These are phyloP conservation scores for Rhamphomyia laevipes DNA, from an alignment of 2,888 invertebrate genomes.

Conservation along the genomic window DNA sequence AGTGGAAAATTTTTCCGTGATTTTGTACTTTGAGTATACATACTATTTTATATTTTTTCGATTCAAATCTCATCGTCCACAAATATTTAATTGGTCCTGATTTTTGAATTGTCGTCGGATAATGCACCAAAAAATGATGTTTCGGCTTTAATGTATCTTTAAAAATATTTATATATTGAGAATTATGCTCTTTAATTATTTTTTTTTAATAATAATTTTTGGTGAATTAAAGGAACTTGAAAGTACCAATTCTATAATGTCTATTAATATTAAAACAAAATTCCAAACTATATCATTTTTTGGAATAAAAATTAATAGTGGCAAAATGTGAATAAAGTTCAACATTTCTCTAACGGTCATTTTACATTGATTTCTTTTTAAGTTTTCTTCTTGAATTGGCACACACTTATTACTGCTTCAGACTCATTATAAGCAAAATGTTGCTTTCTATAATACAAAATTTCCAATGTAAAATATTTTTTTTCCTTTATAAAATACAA, in stretches of 20 bases:
- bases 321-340: not conserved
- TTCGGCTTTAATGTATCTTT: not conserved
- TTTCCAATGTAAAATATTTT: not conserved
- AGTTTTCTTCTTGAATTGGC: not conserved
- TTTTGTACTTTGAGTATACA: no score
- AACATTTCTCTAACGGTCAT: conserved; percentile 2
- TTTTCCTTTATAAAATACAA: not conserved
- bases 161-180: not conserved
- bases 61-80: conserved; percentile 5
- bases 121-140: no score
- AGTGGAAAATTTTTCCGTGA: no score
- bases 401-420: not conserved
- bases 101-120: not conserved
- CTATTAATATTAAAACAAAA: no score
- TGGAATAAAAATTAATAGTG: not conserved
- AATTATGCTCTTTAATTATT: not conserved
- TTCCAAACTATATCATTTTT: not conserved
- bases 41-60: conserved; percentile 3
- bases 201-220: not conserved
- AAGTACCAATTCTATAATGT: no score
- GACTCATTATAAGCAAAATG: not conserved
- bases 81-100: conserved; percentile 4
- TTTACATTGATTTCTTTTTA: not conserved
- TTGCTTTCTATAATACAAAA: not conserved
- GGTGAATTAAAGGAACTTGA: not conserved